Evolutionary conservation across 2,797 vertebrate genomes (phyloP), one percentile per base, ranked within the genome.

Genomic region (Salmo trutta): DNA sequence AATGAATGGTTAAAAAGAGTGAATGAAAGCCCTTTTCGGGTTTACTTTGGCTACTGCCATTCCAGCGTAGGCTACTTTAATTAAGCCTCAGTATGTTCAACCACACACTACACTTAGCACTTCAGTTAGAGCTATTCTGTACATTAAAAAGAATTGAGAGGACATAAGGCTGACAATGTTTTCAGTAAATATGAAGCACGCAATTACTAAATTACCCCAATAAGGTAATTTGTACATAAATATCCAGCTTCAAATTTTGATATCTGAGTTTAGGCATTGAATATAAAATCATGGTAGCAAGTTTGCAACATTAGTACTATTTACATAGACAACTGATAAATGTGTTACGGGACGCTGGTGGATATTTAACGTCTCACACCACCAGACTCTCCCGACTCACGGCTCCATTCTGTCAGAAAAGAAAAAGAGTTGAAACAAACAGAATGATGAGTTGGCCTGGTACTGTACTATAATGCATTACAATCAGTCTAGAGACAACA

Each of bases 301-400:
- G 77, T 85, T 24, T 83, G 36, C 53, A 77, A 71, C 75, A 33
- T 78, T 67, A 76, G 19, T 36, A 71, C 27, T 84, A 90, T 91
- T 83, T 89, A 91, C 86, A 88, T 10, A 62, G 21, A 62, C 16
- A 10, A 62, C 21, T 62, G 54, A 4, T 36, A 3, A 59, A 6
- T 33, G 54, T 14, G 17, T 56, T 16, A 12, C 19, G 62, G 3
- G 70, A 78, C 15, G 29, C 21, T 52, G 24, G 65, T 14, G 53
- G 5, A 19, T n/a, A 51, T 83, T 87, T 24, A 19, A n/a, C 3
- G 31, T 7, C 10, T 93, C 86, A 98, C 82, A 97, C 97, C 80
- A 98, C 95, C 84, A 98, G 91, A 88, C 97, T 98, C 85, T 97
- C 96, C 5, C 96, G 93, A 84, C 97, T 98, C 87, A 97, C 94